These are phyloP conservation scores for Syngnathus floridae DNA, from an alignment of 2,113 vertebrate species.

Conservation along the genomic window DNA sequence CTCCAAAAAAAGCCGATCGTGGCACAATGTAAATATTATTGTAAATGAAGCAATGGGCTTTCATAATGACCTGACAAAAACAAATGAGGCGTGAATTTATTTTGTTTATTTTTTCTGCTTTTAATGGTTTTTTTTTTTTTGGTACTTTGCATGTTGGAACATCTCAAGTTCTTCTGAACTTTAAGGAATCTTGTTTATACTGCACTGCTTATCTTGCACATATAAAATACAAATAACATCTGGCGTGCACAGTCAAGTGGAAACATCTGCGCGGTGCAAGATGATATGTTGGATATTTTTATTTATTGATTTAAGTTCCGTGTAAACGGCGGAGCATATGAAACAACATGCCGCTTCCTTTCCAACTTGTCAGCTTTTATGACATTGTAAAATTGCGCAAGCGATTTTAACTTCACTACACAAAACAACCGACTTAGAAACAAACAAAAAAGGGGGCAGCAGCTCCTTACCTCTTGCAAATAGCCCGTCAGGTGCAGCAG, in stretches of 20 bases:
- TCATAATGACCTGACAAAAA: slow-evolving; percentile 1
- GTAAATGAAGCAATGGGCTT: not conserved
- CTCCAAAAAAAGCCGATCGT: slow-evolving; percentile 14
- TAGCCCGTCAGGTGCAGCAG: slow-evolving; percentile 89
- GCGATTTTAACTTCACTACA: not conserved
- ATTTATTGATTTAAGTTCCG: too few species aligned
- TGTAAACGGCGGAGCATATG: slow-evolving; percentile 6
- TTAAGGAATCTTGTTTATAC: slow-evolving; percentile 26
- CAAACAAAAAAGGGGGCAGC: too few species aligned
- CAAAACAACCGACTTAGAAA: not conserved
- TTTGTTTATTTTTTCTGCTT: not conserved
- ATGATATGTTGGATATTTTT: slow-evolving; percentile 7
- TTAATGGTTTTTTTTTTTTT: not conserved
- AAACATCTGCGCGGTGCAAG: slow-evolving; percentile 56
- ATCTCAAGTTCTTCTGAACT: not conserved
- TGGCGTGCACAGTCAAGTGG: slow-evolving; percentile 25
- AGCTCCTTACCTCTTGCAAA: slow-evolving; percentile 72
- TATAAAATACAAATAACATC: slow-evolving; percentile 28
- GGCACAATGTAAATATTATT: slow-evolving; percentile 25
- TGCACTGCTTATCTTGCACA: slow-evolving; percentile 15
- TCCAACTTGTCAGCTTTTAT: slow-evolving; percentile 15
- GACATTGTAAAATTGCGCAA: slow-evolving; percentile 30
- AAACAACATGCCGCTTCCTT: not conserved
- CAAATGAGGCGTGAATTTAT: not conserved
- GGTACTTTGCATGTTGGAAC: slow-evolving; percentile 15